Percentiles rank a stretch among this genome's conserved stretches.
Evolutionary conservation across 1,140 invertebrate genomes (phyloP).

Genomic region (Ooceraea biroi): DNA sequence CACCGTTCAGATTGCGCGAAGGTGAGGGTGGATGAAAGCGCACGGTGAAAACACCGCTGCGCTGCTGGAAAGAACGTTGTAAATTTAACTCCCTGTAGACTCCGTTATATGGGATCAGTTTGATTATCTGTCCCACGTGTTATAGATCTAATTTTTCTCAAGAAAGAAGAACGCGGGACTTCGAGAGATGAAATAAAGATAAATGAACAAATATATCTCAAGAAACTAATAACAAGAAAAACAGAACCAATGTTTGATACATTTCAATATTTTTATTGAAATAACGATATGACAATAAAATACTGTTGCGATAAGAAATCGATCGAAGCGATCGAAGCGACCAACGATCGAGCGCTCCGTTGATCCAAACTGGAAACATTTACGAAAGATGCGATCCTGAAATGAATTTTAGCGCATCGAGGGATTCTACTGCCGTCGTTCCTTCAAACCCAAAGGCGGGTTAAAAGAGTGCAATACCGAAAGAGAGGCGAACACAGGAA

Average conservation of each 20-base stretch:
- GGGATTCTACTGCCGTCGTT: background rate
- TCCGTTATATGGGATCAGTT: background rate
- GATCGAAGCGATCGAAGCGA: background rate
- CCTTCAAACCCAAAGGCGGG: background rate
- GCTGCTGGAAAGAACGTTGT: constrained; percentile 5
- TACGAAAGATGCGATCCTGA: constrained; percentile 9
- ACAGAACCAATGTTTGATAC: background rate
- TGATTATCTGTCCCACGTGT: background rate
- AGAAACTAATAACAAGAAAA: background rate
- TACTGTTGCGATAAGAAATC: constrained; percentile 5
- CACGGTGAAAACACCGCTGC: background rate
- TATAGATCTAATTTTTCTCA: background rate
- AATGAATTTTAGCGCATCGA: constrained; percentile 15
- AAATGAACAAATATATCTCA: background rate
- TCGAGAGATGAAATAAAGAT: background rate
- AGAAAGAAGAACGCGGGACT: background rate
- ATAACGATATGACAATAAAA: background rate
- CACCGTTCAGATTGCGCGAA: constrained; percentile 19
- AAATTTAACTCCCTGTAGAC: constrained; percentile 8
- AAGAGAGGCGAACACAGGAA: background rate
- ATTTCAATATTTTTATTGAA: background rate
- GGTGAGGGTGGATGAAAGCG: background rate
- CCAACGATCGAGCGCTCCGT: background rate
- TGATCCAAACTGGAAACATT: background rate
- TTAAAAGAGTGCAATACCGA: constrained; percentile 33